Base-by-base conservation (phyloP, 2,797 vertebrate species). In the Acanthurus lineatus region DNA sequence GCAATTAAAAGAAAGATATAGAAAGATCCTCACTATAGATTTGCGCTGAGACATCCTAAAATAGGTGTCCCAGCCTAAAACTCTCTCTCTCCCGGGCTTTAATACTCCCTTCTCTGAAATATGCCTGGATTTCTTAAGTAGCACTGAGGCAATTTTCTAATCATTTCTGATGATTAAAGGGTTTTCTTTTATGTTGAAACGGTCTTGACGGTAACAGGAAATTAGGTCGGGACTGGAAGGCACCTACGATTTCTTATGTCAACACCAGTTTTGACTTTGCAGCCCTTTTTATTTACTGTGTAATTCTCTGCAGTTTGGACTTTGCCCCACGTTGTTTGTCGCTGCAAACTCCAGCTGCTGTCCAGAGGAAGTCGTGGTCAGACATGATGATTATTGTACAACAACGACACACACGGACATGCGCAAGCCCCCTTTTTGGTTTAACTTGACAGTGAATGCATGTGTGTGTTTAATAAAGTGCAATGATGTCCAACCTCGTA, bases 401-500 rank as follows among this genome's bases (percentile, higher is more conserved):
- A 45, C 2, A 58, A 15, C 5, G 38, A 40, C 5, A 1, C 38
- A 35, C 15, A n/a, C 1, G 12, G 19, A 51, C 10, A n/a, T 42
- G 1, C 20, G 42, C 28, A 40, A n/a, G 2, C 2, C 4, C n/a
- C 3, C 19, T 44, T 4, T 22, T 25, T 25, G 25, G 2, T 25
- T 52, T 57, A 16, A 16, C n/a, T 2, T 45, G 25, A 0, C 32
- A 42, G 9, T 7, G 11, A 44, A 32, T 40, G 17, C 47, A 20
- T 45, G 22, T 2, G 16, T 6, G 48, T 32, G 14, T 32, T 52
- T 60, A 0, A 73, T 59, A 66, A 38, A 35, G 17, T 9, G 5
- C 17, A 7, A 16, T 19, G 20, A 54, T 15, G 11, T 59, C 96
- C 94, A 88, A 99, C 98, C 97, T 99, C 96, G 5, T 99, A 99